phyloP scores from a whole-genome alignment of 2,797 vertebrate genomes.

The Sitta carolinensis region DNA sequence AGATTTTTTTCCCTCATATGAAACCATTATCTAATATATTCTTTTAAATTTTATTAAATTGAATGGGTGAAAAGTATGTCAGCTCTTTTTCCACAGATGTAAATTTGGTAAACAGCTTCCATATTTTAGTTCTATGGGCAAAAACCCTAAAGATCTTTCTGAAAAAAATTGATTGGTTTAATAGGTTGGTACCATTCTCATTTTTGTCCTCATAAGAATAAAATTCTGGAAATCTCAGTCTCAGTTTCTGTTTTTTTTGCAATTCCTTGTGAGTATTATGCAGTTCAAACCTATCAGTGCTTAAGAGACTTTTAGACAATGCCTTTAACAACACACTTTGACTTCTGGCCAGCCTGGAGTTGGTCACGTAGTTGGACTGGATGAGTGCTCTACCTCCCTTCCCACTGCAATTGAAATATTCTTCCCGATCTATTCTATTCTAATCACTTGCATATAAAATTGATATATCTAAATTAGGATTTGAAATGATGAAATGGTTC shows the following conservation, averaged over 20 bases:
- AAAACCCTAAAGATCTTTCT: background rate
- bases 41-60: background rate
- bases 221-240: background rate
- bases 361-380: background rate
- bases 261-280: background rate
- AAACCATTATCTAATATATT: accelerated
- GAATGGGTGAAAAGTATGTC: background rate
- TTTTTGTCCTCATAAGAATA: background rate
- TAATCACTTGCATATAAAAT: background rate
- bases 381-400: background rate
- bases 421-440: background rate
- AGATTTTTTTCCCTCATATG: background rate
- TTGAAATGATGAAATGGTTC: background rate
- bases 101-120: background rate
- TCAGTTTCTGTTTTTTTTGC: background rate
- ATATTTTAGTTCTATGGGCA: background rate
- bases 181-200: background rate
- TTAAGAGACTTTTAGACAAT: background rate
- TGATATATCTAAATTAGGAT: background rate
- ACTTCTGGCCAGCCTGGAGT: background rate
- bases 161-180: background rate
- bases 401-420: background rate
- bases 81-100: background rate
- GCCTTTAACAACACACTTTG: accelerated
- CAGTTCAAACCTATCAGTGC: background rate